phyloP scores from a whole-genome alignment of 2,888 invertebrate genomes.

The Lucinisca nassula region DNA sequence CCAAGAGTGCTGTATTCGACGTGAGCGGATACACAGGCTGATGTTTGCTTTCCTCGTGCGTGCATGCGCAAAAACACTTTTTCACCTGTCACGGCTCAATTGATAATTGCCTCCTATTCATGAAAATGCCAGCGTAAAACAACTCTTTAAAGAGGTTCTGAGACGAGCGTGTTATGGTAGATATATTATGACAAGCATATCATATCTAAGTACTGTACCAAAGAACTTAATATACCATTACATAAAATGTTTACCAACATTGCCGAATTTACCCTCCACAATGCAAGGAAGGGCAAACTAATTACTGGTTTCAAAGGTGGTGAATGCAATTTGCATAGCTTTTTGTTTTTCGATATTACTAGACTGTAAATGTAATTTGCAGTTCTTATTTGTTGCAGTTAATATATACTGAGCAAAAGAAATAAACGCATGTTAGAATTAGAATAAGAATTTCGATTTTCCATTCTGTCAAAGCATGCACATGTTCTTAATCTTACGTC shows the following conservation, averaged over 20 bases:
- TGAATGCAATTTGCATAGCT: neutral
- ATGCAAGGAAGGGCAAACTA: conserved; percentile 13
- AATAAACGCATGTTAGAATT: too few relatives aligned
- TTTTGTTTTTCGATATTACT: neutral
- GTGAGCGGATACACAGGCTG: too few relatives aligned
- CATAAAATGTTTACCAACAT: conserved; percentile 39
- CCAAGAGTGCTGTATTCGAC: too few relatives aligned
- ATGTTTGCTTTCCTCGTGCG: too few relatives aligned
- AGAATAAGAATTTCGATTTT: too few relatives aligned
- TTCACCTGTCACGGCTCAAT: too few relatives aligned
- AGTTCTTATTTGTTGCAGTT: neutral
- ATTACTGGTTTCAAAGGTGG: neutral
- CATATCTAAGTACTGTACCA: conserved; percentile 47
- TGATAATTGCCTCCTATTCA: conserved; percentile 24
- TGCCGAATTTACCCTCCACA: neutral
- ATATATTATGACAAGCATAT: conserved; percentile 60
- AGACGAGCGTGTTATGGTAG: conserved; percentile 34
- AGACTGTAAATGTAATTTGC: neutral
- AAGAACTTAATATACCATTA: conserved; percentile 63
- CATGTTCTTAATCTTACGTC: too few relatives aligned
- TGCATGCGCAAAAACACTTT: too few relatives aligned
- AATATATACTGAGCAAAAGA: neutral
- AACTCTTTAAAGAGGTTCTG: conserved; percentile 19
- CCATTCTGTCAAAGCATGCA: too few relatives aligned
- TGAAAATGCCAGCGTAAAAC: conserved; percentile 36